phyloP scores from a whole-genome alignment of 2,113 vertebrate genomes.

The Rutilus rutilus region DNA sequence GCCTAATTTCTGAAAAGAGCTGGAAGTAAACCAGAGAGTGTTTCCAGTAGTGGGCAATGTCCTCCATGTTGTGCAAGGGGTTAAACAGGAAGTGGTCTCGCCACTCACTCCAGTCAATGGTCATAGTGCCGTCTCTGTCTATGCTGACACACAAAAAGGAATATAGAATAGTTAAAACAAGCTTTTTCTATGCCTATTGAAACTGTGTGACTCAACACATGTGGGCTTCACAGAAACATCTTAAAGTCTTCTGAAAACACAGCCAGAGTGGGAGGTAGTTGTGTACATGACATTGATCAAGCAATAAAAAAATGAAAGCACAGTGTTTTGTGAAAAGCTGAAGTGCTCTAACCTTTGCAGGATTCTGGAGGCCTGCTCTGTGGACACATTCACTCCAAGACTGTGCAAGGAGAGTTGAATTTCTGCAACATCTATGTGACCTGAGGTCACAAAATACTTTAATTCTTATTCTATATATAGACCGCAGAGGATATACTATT shows the following conservation, averaged over 20 bases:
- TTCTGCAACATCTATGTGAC: constrained; percentile 83
- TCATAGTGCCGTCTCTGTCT: constrained; percentile 89
- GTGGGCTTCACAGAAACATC: not conserved
- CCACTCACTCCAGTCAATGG: constrained; percentile 92
- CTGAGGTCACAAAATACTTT: constrained; percentile 62
- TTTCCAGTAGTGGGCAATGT: constrained; percentile 89
- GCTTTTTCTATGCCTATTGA: not conserved
- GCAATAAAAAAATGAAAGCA: not conserved
- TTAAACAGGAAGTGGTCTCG: constrained; percentile 92
- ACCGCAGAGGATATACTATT: not conserved
- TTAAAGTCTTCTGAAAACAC: constrained; percentile 3
- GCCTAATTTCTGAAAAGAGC: not conserved
- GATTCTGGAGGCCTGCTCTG: constrained; percentile 77
- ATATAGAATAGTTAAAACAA: not conserved
- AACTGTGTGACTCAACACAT: constrained; percentile 1
- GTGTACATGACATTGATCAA: constrained; percentile 8
- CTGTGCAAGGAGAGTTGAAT: constrained; percentile 81
- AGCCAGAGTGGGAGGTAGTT: not conserved
- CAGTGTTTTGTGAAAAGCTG: not conserved
- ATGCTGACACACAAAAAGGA: constrained; percentile 75
- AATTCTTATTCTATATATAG: not conserved
- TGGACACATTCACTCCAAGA: constrained; percentile 78
- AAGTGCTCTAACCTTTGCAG: constrained; percentile 65
- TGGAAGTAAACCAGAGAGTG: constrained; percentile 82
- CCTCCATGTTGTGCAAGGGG: constrained; percentile 86